Conservation (phyloP, 23 tunicate species). For the Diplosoma virens region DNA sequence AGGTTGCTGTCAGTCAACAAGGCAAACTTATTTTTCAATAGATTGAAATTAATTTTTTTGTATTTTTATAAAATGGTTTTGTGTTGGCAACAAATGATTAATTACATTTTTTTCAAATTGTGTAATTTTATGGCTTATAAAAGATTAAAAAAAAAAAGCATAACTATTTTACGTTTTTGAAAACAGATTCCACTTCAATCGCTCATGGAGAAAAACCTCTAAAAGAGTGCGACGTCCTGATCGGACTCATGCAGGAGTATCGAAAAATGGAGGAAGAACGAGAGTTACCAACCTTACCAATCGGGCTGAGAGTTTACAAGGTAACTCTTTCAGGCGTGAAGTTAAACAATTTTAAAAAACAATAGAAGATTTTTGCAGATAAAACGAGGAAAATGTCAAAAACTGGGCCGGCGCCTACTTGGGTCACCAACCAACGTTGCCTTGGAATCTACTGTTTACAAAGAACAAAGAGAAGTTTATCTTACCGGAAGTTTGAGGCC, state of each 20-base stretch:
- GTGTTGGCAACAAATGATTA: no score
- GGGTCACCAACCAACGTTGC: constrained; percentile 2
- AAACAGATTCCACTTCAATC: no score
- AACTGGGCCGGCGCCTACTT: background rate
- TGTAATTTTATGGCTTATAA: no score
- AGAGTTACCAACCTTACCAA: background rate
- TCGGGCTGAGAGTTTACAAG: constrained; percentile 19
- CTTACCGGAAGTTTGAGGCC: background rate
- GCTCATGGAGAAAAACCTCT: no score
- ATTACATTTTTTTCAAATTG: no score
- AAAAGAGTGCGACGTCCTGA: no score
- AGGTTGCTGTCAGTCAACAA: no score
- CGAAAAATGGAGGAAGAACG: constrained; percentile 16
- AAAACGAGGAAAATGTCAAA: background rate
- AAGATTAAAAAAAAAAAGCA: no score
- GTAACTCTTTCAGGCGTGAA: background rate
- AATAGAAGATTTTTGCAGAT: background rate
- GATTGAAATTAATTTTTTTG: no score
- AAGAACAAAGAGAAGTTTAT: constrained; percentile 17
- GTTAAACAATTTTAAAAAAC: background rate
- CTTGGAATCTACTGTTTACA: background rate
- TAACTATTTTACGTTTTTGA: no score
- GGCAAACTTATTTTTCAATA: no score
- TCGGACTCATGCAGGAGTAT: constrained; percentile 55
- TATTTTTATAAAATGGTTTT: no score